Percentiles rank a stretch among this genome's conserved stretches.
Evolutionary conservation across 37 sponge, comb jelly and placozoan species (phyloP).

Genomic region (Halisarca cf. caerulea): DNA sequence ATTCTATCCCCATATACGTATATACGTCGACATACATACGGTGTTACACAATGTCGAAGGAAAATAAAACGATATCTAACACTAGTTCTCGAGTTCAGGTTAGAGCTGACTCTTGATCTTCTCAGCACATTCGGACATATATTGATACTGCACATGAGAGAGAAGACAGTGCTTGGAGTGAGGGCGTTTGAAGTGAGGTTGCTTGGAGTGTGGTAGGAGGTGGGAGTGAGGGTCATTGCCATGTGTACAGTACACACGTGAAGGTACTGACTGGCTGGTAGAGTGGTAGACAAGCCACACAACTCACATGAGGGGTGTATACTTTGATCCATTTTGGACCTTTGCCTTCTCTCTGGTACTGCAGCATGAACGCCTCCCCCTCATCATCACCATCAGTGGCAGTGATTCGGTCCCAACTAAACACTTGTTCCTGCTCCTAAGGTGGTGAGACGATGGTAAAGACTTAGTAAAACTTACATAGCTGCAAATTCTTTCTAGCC

Average conservation of each 20-base stretch:
- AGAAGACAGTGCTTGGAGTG: background rate
- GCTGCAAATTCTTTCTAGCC: background rate
- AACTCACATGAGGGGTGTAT: conserved; percentile 64
- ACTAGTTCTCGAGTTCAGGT: background rate
- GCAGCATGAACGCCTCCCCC: conserved; percentile 78
- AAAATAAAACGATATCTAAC: background rate
- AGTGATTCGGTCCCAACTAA: conserved; percentile 74
- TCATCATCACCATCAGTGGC: conserved; percentile 78
- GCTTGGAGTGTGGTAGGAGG: background rate
- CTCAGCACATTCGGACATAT: conserved; percentile 81
- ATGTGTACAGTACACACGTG: background rate
- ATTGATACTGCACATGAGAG: conserved; percentile 53
- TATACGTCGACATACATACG: conserved; percentile 57
- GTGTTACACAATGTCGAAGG: background rate
- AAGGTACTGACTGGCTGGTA: background rate
- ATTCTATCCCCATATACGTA: too few species aligned
- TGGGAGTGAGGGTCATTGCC: background rate
- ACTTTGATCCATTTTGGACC: conserved; percentile 68
- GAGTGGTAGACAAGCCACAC: background rate
- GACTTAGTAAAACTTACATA: background rate
- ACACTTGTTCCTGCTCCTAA: conserved; percentile 67
- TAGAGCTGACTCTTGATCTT: conserved; percentile 45
- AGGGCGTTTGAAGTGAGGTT: too few species aligned
- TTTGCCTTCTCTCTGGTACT: conserved; percentile 66
- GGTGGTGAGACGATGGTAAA: background rate